Evolutionary conservation across 2,888 invertebrate species (phyloP).

Genomic region (Digitonthophagus gazella): DNA sequence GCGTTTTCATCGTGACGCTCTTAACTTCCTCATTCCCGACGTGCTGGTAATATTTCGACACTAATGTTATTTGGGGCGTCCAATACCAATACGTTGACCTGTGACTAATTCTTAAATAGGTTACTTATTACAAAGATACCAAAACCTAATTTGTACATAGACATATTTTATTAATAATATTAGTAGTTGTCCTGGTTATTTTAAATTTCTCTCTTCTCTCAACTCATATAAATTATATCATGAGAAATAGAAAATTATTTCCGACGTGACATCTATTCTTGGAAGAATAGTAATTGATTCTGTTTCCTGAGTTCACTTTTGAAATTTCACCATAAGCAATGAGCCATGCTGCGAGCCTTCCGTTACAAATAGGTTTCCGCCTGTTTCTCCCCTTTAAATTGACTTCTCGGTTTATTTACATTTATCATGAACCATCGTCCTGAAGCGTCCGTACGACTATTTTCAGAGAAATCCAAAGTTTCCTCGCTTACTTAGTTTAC

Average conservation of each 20-base stretch:
- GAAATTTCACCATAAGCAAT: background rate
- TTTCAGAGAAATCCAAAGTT: background rate
- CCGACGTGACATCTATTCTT: background rate
- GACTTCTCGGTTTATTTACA: background rate
- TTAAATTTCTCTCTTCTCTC: no score
- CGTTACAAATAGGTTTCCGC: background rate
- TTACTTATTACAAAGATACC: background rate
- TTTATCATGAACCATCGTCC: background rate
- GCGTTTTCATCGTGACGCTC: background rate
- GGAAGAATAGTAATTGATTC: background rate
- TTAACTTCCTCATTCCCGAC: background rate
- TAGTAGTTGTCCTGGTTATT: no score
- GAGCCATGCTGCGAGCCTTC: background rate
- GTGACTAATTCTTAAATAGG: background rate
- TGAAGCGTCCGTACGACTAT: background rate
- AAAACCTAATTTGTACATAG: background rate
- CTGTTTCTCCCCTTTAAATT: background rate
- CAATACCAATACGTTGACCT: background rate
- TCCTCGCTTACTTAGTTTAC: background rate
- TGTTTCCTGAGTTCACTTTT: background rate
- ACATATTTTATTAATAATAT: no score
- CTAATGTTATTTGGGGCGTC: background rate
- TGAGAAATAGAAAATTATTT: background rate
- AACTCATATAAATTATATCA: no score
- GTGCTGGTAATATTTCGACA: background rate